phyloP scores from a whole-genome alignment of 2,797 vertebrate genomes.

The Chloroceryle inda region DNA sequence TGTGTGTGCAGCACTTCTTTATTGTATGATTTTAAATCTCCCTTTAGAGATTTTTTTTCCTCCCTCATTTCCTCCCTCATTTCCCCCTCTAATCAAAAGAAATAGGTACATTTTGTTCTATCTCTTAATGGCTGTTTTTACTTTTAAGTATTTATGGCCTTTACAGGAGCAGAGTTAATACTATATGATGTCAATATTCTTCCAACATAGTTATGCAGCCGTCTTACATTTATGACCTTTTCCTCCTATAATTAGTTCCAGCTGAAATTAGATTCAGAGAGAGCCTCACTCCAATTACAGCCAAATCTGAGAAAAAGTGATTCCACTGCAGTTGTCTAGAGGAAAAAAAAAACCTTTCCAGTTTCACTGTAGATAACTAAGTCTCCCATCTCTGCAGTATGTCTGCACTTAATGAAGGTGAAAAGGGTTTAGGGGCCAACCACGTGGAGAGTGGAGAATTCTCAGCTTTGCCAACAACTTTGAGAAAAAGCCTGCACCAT shows the following conservation, averaged over 20 bases:
- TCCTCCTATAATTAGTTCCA: slow-evolving; percentile 81
- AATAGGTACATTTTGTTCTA: slow-evolving; percentile 61
- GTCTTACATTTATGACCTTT: slow-evolving; percentile 80
- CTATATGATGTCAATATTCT: slow-evolving; percentile 77
- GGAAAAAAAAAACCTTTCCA: not conserved
- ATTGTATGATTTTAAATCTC: not conserved
- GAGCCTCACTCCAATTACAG: slow-evolving; percentile 79
- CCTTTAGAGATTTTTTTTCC: not conserved
- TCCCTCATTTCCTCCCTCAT: slow-evolving; percentile 1
- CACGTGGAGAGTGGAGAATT: slow-evolving; percentile 16
- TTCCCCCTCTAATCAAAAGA: slow-evolving; percentile 33
- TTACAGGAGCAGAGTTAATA: slow-evolving; percentile 72
- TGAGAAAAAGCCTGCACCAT: not conserved
- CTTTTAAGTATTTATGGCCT: slow-evolving; percentile 66
- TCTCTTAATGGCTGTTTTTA: slow-evolving; percentile 42
- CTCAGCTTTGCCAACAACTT: not conserved
- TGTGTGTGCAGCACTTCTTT: not conserved
- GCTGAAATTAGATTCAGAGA: slow-evolving; percentile 82
- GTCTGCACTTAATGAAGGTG: slow-evolving; percentile 51
- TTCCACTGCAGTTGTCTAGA: slow-evolving; percentile 48
- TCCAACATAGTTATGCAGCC: slow-evolving; percentile 70
- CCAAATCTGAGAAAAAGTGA: slow-evolving; percentile 81
- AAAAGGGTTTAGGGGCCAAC: slow-evolving; percentile 32
- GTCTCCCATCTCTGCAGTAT: slow-evolving; percentile 18
- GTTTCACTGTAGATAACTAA: slow-evolving; percentile 31